Base-by-base conservation (phyloP, 2,113 vertebrate genomes). In the Nesogale talazaci region DNA sequence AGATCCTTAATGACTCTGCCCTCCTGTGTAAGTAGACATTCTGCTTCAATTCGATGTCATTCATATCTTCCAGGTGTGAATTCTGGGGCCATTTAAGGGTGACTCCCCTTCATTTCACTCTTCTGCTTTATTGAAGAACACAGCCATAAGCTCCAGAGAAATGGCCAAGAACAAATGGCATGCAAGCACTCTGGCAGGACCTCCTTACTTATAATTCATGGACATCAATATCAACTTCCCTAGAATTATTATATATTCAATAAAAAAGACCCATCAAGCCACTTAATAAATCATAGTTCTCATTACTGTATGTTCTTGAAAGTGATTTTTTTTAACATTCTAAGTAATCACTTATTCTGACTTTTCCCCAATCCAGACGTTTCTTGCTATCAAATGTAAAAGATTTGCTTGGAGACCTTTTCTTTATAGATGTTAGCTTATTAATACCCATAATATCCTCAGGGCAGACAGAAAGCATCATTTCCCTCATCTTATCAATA, bases 201-300 rank as follows among this genome's bases (percentile, higher is more conserved):
- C 22, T 81, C 3, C 40, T 82, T 83, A n/a, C 56, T 79, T 89
- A 83, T 63, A 83, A 94, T 91, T 59, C 57, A 79, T 40, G 8
- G 76, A 31, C 42, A 17, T 46, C 75, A 92, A 78, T 84, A 92
- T 77, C 89, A 91, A 87, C 63, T 83, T 65, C 70, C 69, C 61
- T 82, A 36, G 75, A 91, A 72, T 67, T 46, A 59, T 79, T 29
- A 74, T 31, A 76, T 74, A 70, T 69, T 93, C 65, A 88, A 69
- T 61, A 90, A 93, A 89, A 88, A 57, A 76, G 36, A 72, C 63
- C 75, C 38, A 80, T 56, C 69, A 82, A 80, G 40, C 20, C 15
- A 74, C 52, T 93, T 88, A 82, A 85, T 81, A 89, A 94, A 88
- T 69, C 38, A 77, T 69, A 82, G 20, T 90, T 93, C 77, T 95